These are phyloP conservation scores for Clarias gariepinus DNA, from an alignment of 2,113 vertebrate species.

Conservation along the genomic window DNA sequence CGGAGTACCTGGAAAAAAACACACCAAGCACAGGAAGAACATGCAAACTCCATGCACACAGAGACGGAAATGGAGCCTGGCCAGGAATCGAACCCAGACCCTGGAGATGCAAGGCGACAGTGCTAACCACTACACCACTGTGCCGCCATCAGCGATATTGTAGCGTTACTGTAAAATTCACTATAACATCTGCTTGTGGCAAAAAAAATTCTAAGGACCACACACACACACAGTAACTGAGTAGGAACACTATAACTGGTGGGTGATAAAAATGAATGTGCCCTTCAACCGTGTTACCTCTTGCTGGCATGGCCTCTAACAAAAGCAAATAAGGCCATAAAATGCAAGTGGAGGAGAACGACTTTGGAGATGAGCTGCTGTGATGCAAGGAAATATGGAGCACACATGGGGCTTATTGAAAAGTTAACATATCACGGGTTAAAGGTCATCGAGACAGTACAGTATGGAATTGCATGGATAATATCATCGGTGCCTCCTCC, in stretches of 20 bases:
- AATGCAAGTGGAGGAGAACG: conserved; percentile 34
- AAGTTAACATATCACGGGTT: conserved; percentile 14
- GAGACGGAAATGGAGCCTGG: too few species aligned
- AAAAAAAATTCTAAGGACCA: conserved; percentile 41
- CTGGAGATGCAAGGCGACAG: too few species aligned
- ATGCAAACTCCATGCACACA: too few species aligned
- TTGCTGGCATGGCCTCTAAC: conserved; percentile 32
- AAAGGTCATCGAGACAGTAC: background rate
- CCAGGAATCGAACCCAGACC: too few species aligned
- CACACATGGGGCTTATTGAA: conserved; percentile 51
- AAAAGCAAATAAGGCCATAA: conserved; percentile 59
- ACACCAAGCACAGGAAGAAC: too few species aligned
- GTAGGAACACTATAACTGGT: conserved; percentile 11
- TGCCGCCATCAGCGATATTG: too few species aligned
- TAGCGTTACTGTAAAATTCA: background rate
- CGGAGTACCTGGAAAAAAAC: too few species aligned
- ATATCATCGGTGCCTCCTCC: background rate
- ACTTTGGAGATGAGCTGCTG: conserved; percentile 33
- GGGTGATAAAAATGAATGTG: conserved; percentile 41
- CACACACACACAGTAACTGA: conserved; percentile 17
- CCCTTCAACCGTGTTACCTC: conserved; percentile 26
- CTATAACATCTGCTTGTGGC: conserved; percentile 24
- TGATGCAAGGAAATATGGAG: conserved; percentile 45
- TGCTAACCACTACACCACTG: too few species aligned
- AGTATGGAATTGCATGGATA: background rate